Percentiles rank a stretch among this genome's conserved stretches.
These are phyloP conservation scores for Hylaeus volcanicus DNA, from an alignment of 1,140 invertebrate species.

Conservation along the genomic window DNA sequence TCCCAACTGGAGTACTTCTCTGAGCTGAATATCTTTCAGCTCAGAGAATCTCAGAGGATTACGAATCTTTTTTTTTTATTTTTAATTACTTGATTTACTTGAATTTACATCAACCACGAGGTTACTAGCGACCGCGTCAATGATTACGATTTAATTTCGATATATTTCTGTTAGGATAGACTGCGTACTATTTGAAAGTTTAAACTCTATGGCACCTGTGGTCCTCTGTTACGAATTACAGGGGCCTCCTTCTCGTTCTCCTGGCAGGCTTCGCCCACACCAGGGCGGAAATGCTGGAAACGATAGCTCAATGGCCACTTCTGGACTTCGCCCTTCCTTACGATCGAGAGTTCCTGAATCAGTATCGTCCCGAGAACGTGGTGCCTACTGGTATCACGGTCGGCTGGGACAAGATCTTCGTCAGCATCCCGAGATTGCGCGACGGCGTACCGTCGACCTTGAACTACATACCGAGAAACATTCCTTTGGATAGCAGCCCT, in stretches of 20 bases:
- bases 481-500: slow-evolving; percentile 84
- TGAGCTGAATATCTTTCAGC: too few species aligned
- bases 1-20: too few species aligned
- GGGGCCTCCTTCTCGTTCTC: slow-evolving; percentile 10
- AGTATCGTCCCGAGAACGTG: slow-evolving; percentile 86
- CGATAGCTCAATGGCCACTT: slow-evolving; percentile 87
- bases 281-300: slow-evolving; percentile 80
- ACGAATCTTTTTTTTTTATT: too few species aligned
- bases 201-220: too few species aligned
- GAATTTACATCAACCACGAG: background rate
- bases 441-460: slow-evolving; percentile 88
- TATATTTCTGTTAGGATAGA: too few species aligned
- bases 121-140: too few species aligned
- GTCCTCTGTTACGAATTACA: background rate
- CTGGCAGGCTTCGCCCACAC: background rate
- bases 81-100: too few species aligned
- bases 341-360: slow-evolving; percentile 80
- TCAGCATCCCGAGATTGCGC: slow-evolving; percentile 86
- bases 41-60: too few species aligned
- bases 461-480: slow-evolving; percentile 83
- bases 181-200: too few species aligned
- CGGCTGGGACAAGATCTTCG: slow-evolving; percentile 85
- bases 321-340: slow-evolving; percentile 86
- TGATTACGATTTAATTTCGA: too few species aligned
- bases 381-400: slow-evolving; percentile 89